phyloP scores from a whole-genome alignment of 2,113 vertebrate genomes.

The Megalops atlanticus region DNA sequence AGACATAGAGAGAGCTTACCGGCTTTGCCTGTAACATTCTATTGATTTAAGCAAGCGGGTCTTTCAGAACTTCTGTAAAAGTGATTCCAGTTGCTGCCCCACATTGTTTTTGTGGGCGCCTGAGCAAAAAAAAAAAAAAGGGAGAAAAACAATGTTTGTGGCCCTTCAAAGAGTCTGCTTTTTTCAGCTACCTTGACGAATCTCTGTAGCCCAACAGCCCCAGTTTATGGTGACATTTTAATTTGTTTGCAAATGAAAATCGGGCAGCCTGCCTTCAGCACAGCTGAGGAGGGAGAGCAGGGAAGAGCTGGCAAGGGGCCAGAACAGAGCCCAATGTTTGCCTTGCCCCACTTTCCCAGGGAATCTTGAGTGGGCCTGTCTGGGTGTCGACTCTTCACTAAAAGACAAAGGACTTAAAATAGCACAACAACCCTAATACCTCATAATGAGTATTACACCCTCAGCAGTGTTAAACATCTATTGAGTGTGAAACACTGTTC shows the following conservation, averaged over 20 bases:
- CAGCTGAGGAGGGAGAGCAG: not conserved
- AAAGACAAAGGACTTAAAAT: not conserved
- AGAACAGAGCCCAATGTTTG: not conserved
- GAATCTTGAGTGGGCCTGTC: not conserved
- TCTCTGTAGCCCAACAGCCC: not conserved
- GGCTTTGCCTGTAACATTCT: no score
- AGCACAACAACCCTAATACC: not conserved
- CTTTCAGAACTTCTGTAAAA: not conserved
- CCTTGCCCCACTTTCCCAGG: not conserved
- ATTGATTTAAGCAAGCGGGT: no score
- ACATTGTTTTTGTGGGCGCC: not conserved
- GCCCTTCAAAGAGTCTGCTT: not conserved
- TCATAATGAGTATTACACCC: not conserved
- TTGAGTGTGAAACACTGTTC: no score
- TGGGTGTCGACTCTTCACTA: no score
- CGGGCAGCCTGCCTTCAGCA: conserved; percentile 4
- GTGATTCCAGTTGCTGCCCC: no score
- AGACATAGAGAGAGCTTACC: no score
- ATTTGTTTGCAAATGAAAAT: conserved; percentile 27
- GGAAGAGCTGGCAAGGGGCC: conserved; percentile 10
- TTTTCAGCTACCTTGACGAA: not conserved
- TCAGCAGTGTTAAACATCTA: no score
- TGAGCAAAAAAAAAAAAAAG: not conserved
- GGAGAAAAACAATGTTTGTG: not conserved
- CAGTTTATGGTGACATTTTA: conserved; percentile 26